phyloP scores from a whole-genome alignment of 2,797 vertebrate species.

The Paedocypris micromegethes region DNA sequence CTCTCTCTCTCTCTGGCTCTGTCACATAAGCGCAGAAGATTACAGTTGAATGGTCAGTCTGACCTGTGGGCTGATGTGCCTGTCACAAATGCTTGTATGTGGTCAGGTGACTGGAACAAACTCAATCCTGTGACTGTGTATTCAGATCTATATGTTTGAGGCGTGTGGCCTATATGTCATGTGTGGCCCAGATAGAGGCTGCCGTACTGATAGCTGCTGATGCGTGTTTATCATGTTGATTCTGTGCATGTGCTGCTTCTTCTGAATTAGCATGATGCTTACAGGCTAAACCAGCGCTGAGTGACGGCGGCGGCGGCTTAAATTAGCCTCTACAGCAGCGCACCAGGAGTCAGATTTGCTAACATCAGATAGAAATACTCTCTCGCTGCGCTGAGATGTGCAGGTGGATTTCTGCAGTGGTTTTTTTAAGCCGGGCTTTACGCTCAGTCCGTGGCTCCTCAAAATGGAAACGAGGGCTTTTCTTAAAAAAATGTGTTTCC shows the following conservation, averaged over 20 bases:
- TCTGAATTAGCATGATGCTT: conserved; percentile 27
- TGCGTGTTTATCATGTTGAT: conserved; percentile 57
- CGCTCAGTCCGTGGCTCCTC: no score
- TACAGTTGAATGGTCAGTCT: conserved; percentile 17
- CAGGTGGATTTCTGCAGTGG: conserved; percentile 7
- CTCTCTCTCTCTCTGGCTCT: conserved; percentile 10
- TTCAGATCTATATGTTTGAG: not conserved
- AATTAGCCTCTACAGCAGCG: conserved; percentile 47
- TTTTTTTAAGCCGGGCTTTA: not conserved
- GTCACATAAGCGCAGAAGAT: conserved; percentile 35
- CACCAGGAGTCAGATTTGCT: conserved; percentile 39
- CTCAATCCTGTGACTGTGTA: not conserved
- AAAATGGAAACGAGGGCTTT: no score
- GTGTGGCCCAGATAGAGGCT: no score
- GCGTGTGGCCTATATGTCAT: no score
- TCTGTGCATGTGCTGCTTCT: conserved; percentile 5
- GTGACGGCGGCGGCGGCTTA: conserved; percentile 36
- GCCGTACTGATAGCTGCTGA: conserved; percentile 25
- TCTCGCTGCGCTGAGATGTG: conserved; percentile 5
- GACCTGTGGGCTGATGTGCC: conserved; percentile 28
- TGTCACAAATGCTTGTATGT: conserved; percentile 10
- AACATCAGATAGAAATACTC: conserved; percentile 7
- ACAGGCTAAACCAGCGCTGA: conserved; percentile 37
- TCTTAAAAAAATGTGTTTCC: no score
- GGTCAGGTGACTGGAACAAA: conserved; percentile 4